Evolutionary conservation across 2,888 invertebrate species (phyloP), one percentile per base, ranked within the genome.

Genomic region (Eupithecia abbreviata): DNA sequence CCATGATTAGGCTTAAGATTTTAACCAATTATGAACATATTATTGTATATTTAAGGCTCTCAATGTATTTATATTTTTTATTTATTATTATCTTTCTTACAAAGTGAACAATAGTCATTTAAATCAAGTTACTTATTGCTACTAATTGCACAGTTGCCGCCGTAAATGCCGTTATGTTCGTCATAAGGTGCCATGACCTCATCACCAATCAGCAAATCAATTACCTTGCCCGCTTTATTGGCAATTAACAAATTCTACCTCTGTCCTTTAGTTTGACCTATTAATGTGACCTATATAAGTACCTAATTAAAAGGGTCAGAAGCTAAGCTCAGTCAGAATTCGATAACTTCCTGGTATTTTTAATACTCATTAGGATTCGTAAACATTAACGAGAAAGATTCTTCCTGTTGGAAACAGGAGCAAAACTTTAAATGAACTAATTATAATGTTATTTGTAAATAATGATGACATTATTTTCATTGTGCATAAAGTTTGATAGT

Each of bases 221-320:
- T 82, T 80, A 81, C 83, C 83, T 84, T 80, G 83, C 80, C 81
- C 83, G 85, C 83, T 84, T 88, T 88, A 86, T 82, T 84, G 82
- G 80, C 85, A 87, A 88, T 89, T 88, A 89, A 83, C 86, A 78
- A 81, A 83, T 81, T 82, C 82, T 84, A 83, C 84, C 84, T 85
- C 81, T 80, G 81, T 84, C 82, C 85, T 82, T 82, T 79, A 72
- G 72, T 79, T 83, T 81, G 80, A 82, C 79, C 79, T 72, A 41
- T 78, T 76, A 75, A 70, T 74, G 55, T 77, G 79, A 74, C 79
- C 81, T 68, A 79, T 71, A 79, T 81, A 72, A 73, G 73, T 78
- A 66, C 66, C 49, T 78, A 43, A 75, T 75, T 75, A 69, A 72
- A 78, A 51, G 41, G 51, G 66, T 65, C 66, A 65, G 70, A 51